Conservation (phyloP, 2,888 invertebrate genomes). For the Epirrhoe alternata region DNA sequence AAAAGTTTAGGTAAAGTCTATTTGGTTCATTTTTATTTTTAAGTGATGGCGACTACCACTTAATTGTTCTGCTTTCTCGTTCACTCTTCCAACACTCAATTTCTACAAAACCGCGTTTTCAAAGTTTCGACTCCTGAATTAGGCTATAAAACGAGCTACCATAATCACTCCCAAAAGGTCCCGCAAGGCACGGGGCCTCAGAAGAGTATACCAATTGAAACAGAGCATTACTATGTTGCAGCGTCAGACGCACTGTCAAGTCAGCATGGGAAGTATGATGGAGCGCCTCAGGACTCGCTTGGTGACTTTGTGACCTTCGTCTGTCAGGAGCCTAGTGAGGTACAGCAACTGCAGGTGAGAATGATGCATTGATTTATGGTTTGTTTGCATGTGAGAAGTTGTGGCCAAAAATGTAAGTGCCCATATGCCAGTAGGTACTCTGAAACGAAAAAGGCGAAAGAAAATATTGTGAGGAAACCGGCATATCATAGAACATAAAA, state of each 20-base stretch:
- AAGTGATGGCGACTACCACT: too few species aligned
- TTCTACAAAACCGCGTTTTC: too few species aligned
- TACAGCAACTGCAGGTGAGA: conserved; percentile 89
- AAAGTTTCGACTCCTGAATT: too few species aligned
- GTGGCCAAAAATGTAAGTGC: too few species aligned
- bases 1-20: too few species aligned
- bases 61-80: too few species aligned
- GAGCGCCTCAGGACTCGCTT: conserved; percentile 93
- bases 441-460: too few species aligned
- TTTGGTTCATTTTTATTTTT: too few species aligned
- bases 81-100: too few species aligned
- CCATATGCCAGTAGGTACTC: too few species aligned
- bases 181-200: conserved; percentile 34
- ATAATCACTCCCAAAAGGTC: conserved; percentile 37
- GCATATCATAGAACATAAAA: too few species aligned
- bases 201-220: conserved; percentile 31
- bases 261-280: conserved; percentile 84
- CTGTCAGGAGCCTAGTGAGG: conserved; percentile 95
- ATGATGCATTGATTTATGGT: not conserved
- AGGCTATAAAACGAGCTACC: conserved; percentile 30
- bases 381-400: not conserved
- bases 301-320: conserved; percentile 99
- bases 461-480: too few species aligned
- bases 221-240: conserved; percentile 45
- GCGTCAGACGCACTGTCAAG: conserved; percentile 69